Base-by-base conservation (phyloP, 53 echinoderm and acorn worm genomes). In the Temnopleurus reevesii region DNA sequence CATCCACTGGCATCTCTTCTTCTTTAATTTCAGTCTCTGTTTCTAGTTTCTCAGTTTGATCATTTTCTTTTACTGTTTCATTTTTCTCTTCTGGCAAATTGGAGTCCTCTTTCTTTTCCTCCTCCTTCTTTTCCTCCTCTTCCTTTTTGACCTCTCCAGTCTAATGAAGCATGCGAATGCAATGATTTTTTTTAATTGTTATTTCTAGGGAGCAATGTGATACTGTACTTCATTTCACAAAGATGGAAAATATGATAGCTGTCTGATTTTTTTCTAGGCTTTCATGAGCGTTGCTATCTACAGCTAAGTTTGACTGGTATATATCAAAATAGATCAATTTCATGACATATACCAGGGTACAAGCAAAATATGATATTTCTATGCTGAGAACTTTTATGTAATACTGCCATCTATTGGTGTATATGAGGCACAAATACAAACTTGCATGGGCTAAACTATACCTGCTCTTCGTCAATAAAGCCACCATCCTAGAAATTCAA, bases 141-240 rank as follows among this genome's bases (percentile, higher is more conserved):
- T 86, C 86, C 66, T 46, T 29, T 21, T 87, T 71, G 21, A 51
- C 88, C 71, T 30, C 71, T 87, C 66, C 88, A 87, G 88, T 65
- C 88, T 66, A 31, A 34, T 64, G 66, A 53, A 66, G 65, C 88
- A 87, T 66, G 71, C 30, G 86, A 66, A 66, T 87, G 47, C 53
- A 87, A 66, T 66, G 4, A n/a, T 34, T 71, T 71, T 49, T 56
- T 71, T 71, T 55, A 54, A n/a, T n/a, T n/a, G n/a, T n/a, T n/a
- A n/a, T n/a, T n/a, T n/a, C n/a, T n/a, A n/a, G n/a, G 53, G 55
- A 83, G 83, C 83, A 83, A 83, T 83, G 83, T 83, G 55, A 56
- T 29, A 83, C 41, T 13, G 49, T 15, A 47, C 27, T 28, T 79
- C 49, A 79, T 79, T 28, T 46, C 24, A 76, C 18, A 47, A 8